Base-by-base conservation (phyloP, 2,888 invertebrate species). In the Phengaris arion region DNA sequence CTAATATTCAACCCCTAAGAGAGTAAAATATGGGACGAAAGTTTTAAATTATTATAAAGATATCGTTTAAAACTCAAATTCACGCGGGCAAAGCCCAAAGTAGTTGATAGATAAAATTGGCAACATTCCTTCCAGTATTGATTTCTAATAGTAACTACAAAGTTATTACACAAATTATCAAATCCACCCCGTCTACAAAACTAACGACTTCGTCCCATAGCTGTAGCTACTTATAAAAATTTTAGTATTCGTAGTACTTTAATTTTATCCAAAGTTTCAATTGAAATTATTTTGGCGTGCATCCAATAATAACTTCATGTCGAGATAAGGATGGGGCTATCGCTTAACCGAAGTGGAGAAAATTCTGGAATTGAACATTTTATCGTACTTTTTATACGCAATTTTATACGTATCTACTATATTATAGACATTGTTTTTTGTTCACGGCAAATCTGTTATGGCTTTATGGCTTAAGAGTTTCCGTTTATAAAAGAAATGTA, bases 151-250 rank as follows among this genome's bases (percentile, higher is more conserved):
- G 3, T 48, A 48, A 48, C 6, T 9, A 9, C 59, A n/a, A 22
- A 59, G 59, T 59, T 10, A 76, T 74, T 73, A 73, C 52, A 77
- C 73, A 76, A 76, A 74, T 77, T 10, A 64, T 5, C 10, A 15
- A 46, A 48, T 48, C 10, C n/a, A n/a, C 9, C 15, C 51, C 15
- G 48, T 75, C 51, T 12, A 75, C 54, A 75, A 68, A 68, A 68
- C 52, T 75, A 75, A 75, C 12, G 75, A 69, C 9, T 45, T 57
- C 13, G 35, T 57, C 70, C 72, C 51, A 22, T 72, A 52, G 10
- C 35, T 72, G 54, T 54, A 35, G 35, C 35, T 35, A 72, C 72
- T 54, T 75, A 54, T 54, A 54, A 68, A 75, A 70, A 69, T 69
- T 75, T 46, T 46, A 15, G 57, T 70, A 45, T 72, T 72, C 72